Percentiles rank a stretch among this genome's conserved stretches.
Evolutionary conservation across 2,113 vertebrate species (phyloP).

Genomic region (Xyrauchen texanus): DNA sequence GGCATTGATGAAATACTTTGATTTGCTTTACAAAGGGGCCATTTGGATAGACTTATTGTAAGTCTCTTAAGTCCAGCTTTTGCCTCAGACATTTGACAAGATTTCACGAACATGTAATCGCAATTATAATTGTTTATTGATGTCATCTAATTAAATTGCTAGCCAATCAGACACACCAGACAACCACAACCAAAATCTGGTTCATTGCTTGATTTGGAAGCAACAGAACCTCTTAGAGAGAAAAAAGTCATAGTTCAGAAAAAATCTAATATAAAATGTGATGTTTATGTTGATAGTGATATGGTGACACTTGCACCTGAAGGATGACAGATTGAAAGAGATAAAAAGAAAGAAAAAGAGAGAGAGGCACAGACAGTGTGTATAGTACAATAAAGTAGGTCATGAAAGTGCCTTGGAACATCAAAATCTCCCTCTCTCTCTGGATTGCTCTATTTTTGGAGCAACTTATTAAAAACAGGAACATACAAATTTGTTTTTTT

Average conservation of each 20-base stretch:
- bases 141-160: too few relatives aligned
- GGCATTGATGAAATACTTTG: too few relatives aligned
- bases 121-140: too few relatives aligned
- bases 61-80: too few relatives aligned
- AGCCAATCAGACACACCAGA: background rate
- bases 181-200: background rate
- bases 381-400: background rate
- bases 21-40: too few relatives aligned
- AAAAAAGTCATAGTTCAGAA: background rate
- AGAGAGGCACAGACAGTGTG: background rate
- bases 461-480: conserved; percentile 21
- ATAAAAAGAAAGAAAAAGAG: background rate
- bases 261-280: background rate
- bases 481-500: background rate
- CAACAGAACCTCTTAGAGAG: too few relatives aligned
- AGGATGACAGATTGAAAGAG: background rate
- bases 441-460: conserved; percentile 8
- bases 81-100: too few relatives aligned
- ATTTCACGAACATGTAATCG: background rate
- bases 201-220: conserved; percentile 5
- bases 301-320: background rate
- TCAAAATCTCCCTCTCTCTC: background rate
- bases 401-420: background rate
- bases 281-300: conserved; percentile 19
- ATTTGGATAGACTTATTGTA: too few relatives aligned